Conservation (phyloP, 2,113 vertebrate genomes). For the Oreochromis spilurus region DNA sequence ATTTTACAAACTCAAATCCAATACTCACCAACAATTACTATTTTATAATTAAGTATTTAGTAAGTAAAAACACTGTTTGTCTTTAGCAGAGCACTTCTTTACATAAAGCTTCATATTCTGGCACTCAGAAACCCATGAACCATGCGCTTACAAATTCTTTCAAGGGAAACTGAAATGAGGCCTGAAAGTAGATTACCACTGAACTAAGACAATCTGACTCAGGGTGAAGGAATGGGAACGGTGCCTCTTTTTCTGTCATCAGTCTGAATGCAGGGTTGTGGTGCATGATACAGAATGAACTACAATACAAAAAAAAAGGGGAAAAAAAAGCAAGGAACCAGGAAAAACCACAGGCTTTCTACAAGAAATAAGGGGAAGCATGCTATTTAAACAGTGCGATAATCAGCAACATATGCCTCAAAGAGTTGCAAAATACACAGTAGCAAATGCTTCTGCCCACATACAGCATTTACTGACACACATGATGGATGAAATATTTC, state of each 20-base stretch:
- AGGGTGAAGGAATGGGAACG: background rate
- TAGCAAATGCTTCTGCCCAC: background rate
- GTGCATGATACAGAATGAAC: background rate
- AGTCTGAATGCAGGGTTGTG: constrained; percentile 11
- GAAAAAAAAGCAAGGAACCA: background rate
- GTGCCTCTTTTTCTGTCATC: constrained; percentile 6
- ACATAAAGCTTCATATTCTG: background rate
- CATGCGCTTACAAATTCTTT: background rate
- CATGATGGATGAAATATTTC: background rate
- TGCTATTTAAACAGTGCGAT: constrained; percentile 22
- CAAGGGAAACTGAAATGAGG: background rate
- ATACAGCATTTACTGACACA: background rate
- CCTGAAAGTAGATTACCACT: background rate
- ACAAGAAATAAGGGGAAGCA: background rate
- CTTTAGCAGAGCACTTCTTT: background rate
- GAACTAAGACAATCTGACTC: constrained; percentile 15
- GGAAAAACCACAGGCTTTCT: constrained; percentile 2
- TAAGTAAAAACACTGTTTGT: background rate
- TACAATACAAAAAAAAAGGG: background rate
- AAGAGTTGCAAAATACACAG: background rate
- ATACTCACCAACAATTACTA: background rate
- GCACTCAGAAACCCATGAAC: background rate
- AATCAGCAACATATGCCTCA: background rate
- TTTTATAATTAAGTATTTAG: background rate
- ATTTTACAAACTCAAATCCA: background rate